Evolutionary conservation across 2,888 invertebrate genomes (phyloP), one percentile per base, ranked within the genome.

Genomic region (Allygus modestus): DNA sequence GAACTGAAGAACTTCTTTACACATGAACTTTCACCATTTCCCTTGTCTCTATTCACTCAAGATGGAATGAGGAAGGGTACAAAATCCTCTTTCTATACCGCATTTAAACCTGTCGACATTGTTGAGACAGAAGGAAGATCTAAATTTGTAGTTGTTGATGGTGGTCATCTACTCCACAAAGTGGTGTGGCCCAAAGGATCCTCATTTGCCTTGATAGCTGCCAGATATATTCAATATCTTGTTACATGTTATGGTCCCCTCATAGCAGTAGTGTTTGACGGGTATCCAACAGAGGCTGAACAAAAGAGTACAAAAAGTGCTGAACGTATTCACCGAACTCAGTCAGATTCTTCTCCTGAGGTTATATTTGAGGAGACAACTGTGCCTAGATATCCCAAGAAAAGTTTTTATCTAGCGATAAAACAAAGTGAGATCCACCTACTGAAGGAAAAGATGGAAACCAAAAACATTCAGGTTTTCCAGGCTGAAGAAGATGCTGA

Each of bases 171-270:
- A n/a, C n/a, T n/a, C n/a, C n/a, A n/a, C n/a, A n/a, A n/a, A n/a
- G n/a, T n/a, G n/a, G n/a, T n/a, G n/a, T n/a, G n/a, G n/a, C n/a
- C n/a, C n/a, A n/a, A n/a, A n/a, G n/a, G 87, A 61, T 86, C 84
- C 43, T 77, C 83, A 15, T 88, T 87, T 84, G 82, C 54, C 11
- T 54, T 58, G 7, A 87, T 88, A 65, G 86, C 84, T 73, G 81
- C 86, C n/a, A 86, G 86, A 58, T 89, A 88, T 83, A 86, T 88
- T 43, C 69, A 51, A 43, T 88, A 87, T 84, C 81, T 89, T 20
- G 83, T 79, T 71, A 85, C n/a, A 28, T 85, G 88, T 84, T 89
- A 81, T 85, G 87, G 85, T 79, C 51, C 73, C 23, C 85, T 85
- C 20, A 75, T 84, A 43, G 46, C 84, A 17, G 85, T 88, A 33